A percentile compares a stretch with the other conserved stretches of the same genome.
These are phyloP conservation scores for Drosophila percnosoma DNA, from an alignment of 2,888 invertebrate species.

Conservation along the genomic window DNA sequence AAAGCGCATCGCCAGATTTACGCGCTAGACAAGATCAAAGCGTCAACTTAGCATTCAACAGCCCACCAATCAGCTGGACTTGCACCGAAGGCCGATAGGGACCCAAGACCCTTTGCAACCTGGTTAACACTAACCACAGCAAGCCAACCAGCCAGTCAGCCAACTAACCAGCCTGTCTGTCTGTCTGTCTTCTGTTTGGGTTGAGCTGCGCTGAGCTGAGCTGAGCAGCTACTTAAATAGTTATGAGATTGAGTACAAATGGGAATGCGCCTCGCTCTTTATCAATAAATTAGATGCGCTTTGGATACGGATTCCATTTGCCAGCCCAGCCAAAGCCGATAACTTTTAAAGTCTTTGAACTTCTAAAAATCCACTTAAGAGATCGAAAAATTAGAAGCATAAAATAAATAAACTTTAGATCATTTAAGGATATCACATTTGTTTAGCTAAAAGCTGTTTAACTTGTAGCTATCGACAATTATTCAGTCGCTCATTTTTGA, in stretches of 20 bases:
- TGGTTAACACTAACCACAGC: constrained; percentile 14
- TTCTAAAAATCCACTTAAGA: not conserved
- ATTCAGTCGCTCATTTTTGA: not conserved
- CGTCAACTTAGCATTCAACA: constrained; percentile 77
- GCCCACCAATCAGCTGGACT: constrained; percentile 69
- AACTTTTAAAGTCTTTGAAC: not conserved
- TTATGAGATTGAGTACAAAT: constrained; percentile 38
- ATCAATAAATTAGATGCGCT: constrained; percentile 56
- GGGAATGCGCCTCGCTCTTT: constrained; percentile 23
- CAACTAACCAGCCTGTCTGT: constrained; percentile 7
- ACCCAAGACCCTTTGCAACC: constrained; percentile 1
- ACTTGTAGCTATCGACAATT: not conserved
- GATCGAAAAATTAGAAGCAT: not conserved
- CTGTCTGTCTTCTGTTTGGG: constrained; percentile 1
- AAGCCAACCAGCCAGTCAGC: not conserved
- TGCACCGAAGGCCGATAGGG: constrained; percentile 5
- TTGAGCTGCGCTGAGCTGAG: constrained; percentile 3
- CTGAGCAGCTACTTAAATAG: constrained; percentile 46
- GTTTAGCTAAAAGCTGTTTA: not conserved
- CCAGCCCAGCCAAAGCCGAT: constrained; percentile 1
- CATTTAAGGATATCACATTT: not conserved
- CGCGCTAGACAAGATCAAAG: constrained; percentile 77
- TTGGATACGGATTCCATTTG: constrained; percentile 39
- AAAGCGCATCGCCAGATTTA: constrained; percentile 76
- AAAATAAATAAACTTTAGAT: not conserved